phyloP scores from a whole-genome alignment of 64 coral and sea anemone genomes.

The Actinia tenebrosa region DNA sequence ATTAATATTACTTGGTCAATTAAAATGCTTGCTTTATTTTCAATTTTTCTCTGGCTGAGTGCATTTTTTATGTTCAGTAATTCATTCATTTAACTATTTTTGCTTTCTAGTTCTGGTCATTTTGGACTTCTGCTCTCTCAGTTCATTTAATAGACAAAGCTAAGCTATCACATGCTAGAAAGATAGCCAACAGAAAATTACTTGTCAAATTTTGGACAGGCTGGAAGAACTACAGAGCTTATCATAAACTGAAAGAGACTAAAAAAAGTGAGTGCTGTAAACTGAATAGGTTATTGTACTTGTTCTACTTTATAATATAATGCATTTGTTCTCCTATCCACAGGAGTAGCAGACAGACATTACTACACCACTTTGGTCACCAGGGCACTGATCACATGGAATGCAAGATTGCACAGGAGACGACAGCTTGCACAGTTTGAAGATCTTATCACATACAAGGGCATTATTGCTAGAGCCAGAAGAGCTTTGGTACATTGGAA shows the following conservation, averaged over 20 bases:
- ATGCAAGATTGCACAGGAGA: conserved; percentile 38
- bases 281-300: background rate
- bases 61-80: too few relatives aligned
- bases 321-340: background rate
- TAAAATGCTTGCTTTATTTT: background rate
- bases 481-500: conserved; percentile 61
- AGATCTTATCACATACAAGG: conserved; percentile 48
- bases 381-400: conserved; percentile 43
- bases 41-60: background rate
- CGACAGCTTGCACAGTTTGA: conserved; percentile 55
- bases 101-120: background rate
- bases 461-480: conserved; percentile 30
- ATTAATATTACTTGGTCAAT: background rate
- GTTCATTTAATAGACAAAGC: conserved; percentile 1
- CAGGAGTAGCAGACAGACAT: conserved; percentile 36
- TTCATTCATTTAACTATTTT: background rate
- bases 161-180: conserved; percentile 20
- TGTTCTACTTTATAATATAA: too few relatives aligned
- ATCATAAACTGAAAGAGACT: conserved; percentile 18
- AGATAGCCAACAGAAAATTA: conserved; percentile 24
- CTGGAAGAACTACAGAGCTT: conserved; percentile 40
- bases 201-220: conserved; percentile 27
- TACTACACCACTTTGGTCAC: conserved; percentile 1
- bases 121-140: conserved; percentile 16
- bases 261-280: background rate